Conservation (phyloP, 1,140 invertebrate species). For the Radopholus similis region DNA sequence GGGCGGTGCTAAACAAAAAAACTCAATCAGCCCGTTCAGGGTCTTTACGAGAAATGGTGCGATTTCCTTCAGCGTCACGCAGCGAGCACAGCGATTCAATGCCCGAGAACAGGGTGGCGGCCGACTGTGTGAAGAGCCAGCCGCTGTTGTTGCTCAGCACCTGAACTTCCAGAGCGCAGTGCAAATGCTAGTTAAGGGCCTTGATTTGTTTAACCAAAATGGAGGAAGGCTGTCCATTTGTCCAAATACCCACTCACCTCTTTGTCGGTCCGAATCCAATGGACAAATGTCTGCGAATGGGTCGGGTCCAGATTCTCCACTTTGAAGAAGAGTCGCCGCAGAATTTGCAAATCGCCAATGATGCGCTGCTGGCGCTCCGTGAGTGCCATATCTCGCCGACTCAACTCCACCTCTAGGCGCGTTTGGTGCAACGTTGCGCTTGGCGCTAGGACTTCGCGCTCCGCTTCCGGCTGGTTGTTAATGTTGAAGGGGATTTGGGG, state of each 20-base stretch:
- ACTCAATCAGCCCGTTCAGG: background rate
- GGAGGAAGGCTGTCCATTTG: background rate
- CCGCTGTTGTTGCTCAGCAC: constrained; percentile 51
- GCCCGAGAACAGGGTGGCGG: constrained; percentile 40
- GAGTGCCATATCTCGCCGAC: constrained; percentile 30
- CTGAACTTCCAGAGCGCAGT: constrained; percentile 22
- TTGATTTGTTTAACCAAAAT: background rate
- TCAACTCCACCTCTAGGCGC: constrained; percentile 41
- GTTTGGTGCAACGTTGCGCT: constrained; percentile 35
- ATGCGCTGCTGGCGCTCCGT: constrained; percentile 48
- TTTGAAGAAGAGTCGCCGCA: constrained; percentile 43
- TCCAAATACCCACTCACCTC: constrained; percentile 38
- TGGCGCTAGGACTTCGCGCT: constrained; percentile 24
- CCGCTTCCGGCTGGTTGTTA: constrained; percentile 20
- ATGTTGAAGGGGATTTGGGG: background rate
- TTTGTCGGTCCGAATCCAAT: constrained; percentile 44
- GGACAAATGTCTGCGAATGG: constrained; percentile 38
- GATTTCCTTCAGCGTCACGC: constrained; percentile 28
- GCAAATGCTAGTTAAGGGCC: no score
- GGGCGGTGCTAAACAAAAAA: constrained; percentile 36
- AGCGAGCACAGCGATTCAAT: constrained; percentile 40
- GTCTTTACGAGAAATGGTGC: constrained; percentile 31
- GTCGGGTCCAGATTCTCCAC: constrained; percentile 52
- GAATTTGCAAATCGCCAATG: constrained; percentile 39
- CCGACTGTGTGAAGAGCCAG: constrained; percentile 51